Conservation (phyloP, 2,888 invertebrate genomes). For the Ophioninae sp. region DNA sequence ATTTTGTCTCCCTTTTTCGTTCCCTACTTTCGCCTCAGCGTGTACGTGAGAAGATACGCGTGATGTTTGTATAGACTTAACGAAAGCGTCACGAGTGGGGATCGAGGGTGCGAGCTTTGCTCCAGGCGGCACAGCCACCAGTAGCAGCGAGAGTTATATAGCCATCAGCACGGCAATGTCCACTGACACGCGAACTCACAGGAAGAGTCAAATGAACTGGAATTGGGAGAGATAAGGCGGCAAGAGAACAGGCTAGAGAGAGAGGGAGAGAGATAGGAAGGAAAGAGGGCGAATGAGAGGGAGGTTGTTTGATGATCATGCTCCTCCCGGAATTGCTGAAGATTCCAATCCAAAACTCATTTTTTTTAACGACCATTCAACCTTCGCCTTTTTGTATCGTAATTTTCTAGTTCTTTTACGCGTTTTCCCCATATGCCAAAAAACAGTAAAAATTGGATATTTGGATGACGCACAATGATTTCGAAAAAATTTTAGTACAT, state of each 20-base stretch:
- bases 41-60: not conserved
- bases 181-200: conserved; percentile 68
- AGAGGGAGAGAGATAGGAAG: conserved; percentile 42
- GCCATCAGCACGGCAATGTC: conserved; percentile 59
- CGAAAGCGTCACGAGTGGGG: conserved; percentile 47
- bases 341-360: not conserved
- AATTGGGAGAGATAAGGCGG: conserved; percentile 66
- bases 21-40: conserved; percentile 23
- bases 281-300: conserved; percentile 16
- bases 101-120: conserved; percentile 53
- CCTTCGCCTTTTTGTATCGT: too few relatives aligned
- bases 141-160: conserved; percentile 25
- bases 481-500: too few relatives aligned
- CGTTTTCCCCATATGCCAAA: not conserved
- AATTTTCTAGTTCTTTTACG: not conserved
- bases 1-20: conserved; percentile 14
- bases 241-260: conserved; percentile 49
- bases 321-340: conserved; percentile 24
- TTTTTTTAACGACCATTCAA: too few relatives aligned
- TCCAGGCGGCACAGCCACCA: conserved; percentile 24
- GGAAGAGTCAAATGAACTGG: conserved; percentile 69
- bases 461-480: not conserved
- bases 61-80: conserved; percentile 11
- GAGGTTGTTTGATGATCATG: conserved; percentile 30
- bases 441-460: not conserved